Evolutionary conservation across 2,113 vertebrate genomes (phyloP).

Genomic region (Fregata magnificens): DNA sequence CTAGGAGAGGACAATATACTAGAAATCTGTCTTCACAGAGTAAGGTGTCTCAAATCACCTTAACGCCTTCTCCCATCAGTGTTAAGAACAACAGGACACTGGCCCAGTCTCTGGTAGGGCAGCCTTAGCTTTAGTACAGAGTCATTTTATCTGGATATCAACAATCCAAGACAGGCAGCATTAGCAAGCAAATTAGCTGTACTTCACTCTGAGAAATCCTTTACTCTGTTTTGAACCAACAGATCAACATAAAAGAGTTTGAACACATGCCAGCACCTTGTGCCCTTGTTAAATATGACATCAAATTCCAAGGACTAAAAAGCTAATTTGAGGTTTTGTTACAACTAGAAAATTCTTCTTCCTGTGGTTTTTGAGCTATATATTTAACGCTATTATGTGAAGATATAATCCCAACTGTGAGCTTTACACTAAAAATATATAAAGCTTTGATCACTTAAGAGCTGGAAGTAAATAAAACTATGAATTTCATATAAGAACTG

Average conservation of each 20-base stretch:
- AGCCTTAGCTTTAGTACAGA: neutral
- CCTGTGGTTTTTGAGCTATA: neutral
- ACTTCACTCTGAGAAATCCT: neutral
- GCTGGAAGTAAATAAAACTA: neutral
- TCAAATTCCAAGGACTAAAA: neutral
- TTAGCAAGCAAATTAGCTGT: neutral
- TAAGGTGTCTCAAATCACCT: neutral
- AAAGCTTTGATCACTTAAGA: neutral
- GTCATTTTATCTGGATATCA: neutral
- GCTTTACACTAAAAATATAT: neutral
- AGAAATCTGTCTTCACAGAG: neutral
- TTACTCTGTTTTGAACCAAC: neutral
- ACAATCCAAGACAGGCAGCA: neutral
- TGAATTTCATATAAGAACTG: neutral
- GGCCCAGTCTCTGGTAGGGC: neutral
- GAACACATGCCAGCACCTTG: neutral
- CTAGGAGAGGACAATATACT: neutral
- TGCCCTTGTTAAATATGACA: neutral
- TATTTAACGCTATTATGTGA: neutral
- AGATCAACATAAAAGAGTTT: neutral
- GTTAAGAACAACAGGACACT: neutral
- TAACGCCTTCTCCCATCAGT: neutral
- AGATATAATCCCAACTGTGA: neutral
- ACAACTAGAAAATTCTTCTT: neutral
- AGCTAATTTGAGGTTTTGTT: neutral